Evolutionary conservation across 2,113 vertebrate genomes (phyloP).

Genomic region (Hippocampus mohnikei): DNA sequence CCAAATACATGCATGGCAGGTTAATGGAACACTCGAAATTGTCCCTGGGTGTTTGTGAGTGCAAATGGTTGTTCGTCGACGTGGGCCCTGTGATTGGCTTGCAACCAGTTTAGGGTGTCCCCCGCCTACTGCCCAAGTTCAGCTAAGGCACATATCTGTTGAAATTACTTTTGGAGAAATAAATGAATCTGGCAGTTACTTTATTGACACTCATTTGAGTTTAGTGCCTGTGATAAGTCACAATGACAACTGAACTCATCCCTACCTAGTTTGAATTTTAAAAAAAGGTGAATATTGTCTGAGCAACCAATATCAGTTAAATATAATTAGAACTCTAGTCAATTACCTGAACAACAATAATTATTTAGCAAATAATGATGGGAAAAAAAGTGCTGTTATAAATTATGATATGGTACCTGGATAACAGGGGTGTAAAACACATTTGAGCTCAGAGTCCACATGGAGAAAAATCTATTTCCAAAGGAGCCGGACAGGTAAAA

Average conservation of each 20-base stretch:
- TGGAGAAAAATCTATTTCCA: too few relatives aligned
- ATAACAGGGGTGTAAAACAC: too few relatives aligned
- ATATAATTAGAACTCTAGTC: not conserved
- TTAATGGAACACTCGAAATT: too few relatives aligned
- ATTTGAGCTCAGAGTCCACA: too few relatives aligned
- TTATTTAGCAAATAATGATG: not conserved
- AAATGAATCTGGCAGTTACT: not conserved
- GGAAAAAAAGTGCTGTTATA: not conserved
- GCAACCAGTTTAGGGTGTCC: too few relatives aligned
- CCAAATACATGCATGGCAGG: too few relatives aligned
- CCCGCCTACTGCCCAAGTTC: not conserved
- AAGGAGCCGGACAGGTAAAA: too few relatives aligned
- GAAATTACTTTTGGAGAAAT: conserved; percentile 2
- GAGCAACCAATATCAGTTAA: not conserved
- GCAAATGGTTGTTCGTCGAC: too few relatives aligned
- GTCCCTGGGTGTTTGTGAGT: too few relatives aligned
- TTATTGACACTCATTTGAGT: not conserved
- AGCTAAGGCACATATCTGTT: not conserved
- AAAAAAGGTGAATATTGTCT: not conserved
- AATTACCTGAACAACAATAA: not conserved
- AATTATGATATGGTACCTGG: not conserved
- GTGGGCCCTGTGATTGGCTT: too few relatives aligned
- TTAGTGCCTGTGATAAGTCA: not conserved
- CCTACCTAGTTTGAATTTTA: not conserved
- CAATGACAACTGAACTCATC: not conserved